phyloP scores from a whole-genome alignment of 2,113 vertebrate species.

The Pseudorasbora parva region DNA sequence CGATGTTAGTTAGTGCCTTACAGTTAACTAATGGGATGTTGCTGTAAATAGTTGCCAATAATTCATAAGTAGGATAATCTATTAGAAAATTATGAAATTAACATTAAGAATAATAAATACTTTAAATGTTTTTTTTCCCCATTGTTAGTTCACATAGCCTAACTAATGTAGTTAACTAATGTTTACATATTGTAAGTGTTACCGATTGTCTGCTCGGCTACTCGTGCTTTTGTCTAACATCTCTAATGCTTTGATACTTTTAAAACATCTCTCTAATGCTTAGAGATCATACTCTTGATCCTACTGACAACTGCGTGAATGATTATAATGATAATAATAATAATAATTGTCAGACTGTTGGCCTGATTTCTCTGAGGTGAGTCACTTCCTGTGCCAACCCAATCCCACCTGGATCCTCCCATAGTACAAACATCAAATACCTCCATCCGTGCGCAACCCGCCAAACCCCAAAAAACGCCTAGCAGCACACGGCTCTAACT shows the following conservation, averaged over 20 bases:
- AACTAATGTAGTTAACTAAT: background rate
- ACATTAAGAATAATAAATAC: too few relatives aligned
- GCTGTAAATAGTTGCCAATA: too few relatives aligned
- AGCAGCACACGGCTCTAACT: background rate
- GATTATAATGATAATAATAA: background rate
- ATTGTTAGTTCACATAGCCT: background rate
- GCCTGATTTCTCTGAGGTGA: slow-evolving; percentile 8
- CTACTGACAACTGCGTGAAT: background rate
- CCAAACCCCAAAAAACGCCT: slow-evolving; percentile 6
- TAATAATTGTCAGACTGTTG: background rate
- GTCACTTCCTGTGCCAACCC: slow-evolving; percentile 30
- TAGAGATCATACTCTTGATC: background rate
- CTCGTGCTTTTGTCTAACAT: background rate
- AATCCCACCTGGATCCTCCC: slow-evolving; percentile 20
- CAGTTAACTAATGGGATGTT: too few relatives aligned
- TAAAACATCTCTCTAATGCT: background rate
- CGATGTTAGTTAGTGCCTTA: too few relatives aligned
- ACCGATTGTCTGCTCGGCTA: background rate
- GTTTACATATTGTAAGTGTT: background rate
- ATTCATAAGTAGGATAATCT: too few relatives aligned
- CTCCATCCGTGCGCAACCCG: background rate
- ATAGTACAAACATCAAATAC: slow-evolving; percentile 3
- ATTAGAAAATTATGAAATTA: too few relatives aligned
- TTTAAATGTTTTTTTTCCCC: too few relatives aligned
- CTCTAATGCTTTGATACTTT: background rate